Evolutionary conservation across 2,888 invertebrate species (phyloP).

Genomic region (Spatulosminthurus flaviceps): DNA sequence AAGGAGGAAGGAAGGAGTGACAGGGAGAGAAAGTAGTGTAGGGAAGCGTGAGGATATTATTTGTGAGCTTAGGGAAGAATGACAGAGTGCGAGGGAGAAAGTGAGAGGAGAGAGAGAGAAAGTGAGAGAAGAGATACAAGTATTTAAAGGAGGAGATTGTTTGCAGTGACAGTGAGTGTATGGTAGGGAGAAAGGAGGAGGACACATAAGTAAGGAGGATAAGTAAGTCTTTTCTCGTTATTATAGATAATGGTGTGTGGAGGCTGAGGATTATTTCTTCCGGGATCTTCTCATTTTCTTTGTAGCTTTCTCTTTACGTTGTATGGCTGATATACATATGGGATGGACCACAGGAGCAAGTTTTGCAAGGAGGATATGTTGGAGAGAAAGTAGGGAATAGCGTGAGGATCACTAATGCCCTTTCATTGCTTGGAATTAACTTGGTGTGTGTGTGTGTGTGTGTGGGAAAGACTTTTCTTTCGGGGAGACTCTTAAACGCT

Average conservation of each 20-base stretch:
- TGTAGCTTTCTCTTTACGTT: too few relatives aligned
- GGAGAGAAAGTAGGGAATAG: not conserved
- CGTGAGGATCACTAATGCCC: slow-evolving; percentile 8
- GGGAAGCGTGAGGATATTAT: slow-evolving; percentile 24
- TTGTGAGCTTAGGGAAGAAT: slow-evolving; percentile 18
- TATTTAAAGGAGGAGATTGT: slow-evolving; percentile 12
- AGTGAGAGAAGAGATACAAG: not conserved
- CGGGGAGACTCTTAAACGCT: not conserved
- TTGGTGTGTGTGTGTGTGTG: slow-evolving; percentile 9
- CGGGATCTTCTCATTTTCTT: slow-evolving; percentile 31
- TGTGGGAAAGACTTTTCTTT: slow-evolving; percentile 1
- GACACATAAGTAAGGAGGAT: slow-evolving; percentile 27
- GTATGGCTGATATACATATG: too few relatives aligned
- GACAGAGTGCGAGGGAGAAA: not conserved
- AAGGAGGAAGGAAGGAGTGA: not conserved
- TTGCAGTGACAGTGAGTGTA: not conserved
- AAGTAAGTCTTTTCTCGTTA: slow-evolving; percentile 34
- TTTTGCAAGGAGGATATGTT: not conserved
- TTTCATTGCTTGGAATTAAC: slow-evolving; percentile 5
- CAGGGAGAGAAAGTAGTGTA: not conserved
- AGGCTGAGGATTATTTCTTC: slow-evolving; percentile 27
- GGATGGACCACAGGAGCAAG: not conserved
- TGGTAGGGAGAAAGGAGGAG: not conserved
- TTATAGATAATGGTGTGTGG: slow-evolving; percentile 30
- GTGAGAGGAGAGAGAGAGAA: not conserved